A percentile compares a stretch with the other conserved stretches of the same genome.
Evolutionary conservation across 2,888 invertebrate species (phyloP).

Genomic region (Microctonus aethiopoides): DNA sequence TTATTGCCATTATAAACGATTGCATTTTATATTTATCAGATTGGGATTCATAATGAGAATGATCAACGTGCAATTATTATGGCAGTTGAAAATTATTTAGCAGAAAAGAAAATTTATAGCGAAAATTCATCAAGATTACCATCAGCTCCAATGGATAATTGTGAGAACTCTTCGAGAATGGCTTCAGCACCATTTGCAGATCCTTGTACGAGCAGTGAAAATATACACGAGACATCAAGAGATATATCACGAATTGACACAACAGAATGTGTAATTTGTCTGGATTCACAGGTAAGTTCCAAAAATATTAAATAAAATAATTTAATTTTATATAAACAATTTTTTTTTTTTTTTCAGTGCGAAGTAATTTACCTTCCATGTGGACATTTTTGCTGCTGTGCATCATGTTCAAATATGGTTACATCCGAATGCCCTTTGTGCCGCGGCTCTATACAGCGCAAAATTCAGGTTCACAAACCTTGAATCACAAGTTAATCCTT

Average conservation of each 20-base stretch:
- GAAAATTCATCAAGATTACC: conserved; percentile 49
- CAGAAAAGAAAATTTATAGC: conserved; percentile 56
- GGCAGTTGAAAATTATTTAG: conserved; percentile 72
- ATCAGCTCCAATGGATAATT: conserved; percentile 49
- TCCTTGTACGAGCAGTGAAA: conserved; percentile 55
- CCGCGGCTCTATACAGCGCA: conserved; percentile 76
- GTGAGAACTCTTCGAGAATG: conserved; percentile 43
- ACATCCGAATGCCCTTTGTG: conserved; percentile 83
- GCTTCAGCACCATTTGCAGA: conserved; percentile 58
- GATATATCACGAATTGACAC: conserved; percentile 58
- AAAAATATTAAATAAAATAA: background rate
- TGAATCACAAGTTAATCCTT: conserved; percentile 56
- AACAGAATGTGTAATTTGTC: conserved; percentile 86
- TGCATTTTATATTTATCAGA: conserved; percentile 43
- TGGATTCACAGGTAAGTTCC: conserved; percentile 77
- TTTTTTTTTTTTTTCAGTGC: conserved; percentile 70
- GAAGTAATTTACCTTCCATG: conserved; percentile 87
- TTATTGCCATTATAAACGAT: conserved; percentile 20
- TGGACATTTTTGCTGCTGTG: conserved; percentile 88
- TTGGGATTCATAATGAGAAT: conserved; percentile 58
- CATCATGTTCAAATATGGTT: conserved; percentile 73
- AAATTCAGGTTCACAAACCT: conserved; percentile 74
- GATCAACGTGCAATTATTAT: conserved; percentile 74
- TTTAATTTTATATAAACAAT: background rate
- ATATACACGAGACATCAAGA: conserved; percentile 54